Conservation (phyloP, 2,888 invertebrate genomes). For the Drosophila meridiana region DNA sequence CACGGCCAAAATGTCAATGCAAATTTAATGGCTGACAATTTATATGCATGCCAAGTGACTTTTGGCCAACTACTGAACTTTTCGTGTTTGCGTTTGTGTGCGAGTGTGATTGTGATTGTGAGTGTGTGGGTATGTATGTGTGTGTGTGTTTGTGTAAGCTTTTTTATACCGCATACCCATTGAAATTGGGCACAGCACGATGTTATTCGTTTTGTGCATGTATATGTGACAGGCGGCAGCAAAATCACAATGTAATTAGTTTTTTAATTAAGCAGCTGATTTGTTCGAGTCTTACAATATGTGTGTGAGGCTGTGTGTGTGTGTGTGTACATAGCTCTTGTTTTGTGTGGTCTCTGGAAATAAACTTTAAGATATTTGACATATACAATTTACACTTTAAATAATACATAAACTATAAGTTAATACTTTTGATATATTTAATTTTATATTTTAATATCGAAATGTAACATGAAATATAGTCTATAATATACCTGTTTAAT, state of each 20-base stretch:
- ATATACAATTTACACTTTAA: not conserved
- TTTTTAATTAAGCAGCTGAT: not conserved
- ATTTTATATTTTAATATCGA: too few relatives aligned
- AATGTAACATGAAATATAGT: too few relatives aligned
- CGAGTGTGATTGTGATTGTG: not conserved
- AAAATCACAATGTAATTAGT: constrained; percentile 1
- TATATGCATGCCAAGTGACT: constrained; percentile 81
- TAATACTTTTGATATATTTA: too few relatives aligned
- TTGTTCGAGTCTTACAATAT: not conserved
- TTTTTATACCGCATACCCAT: constrained; percentile 18
- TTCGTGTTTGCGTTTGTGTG: constrained; percentile 31
- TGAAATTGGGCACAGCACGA: not conserved
- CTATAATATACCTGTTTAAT: too few relatives aligned
- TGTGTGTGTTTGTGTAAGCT: not conserved
- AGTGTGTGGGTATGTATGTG: constrained; percentile 7
- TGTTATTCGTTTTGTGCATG: not conserved
- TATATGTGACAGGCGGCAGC: not conserved
- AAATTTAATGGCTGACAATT: constrained; percentile 80
- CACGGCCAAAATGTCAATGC: constrained; percentile 79
- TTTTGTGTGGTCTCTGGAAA: not conserved
- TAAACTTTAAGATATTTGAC: not conserved
- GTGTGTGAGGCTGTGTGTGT: not conserved
- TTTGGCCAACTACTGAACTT: constrained; percentile 79
- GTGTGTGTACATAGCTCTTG: not conserved
- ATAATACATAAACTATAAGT: too few relatives aligned